Evolutionary conservation across 2,888 invertebrate species (phyloP).

Genomic region (Tinea trinotella): DNA sequence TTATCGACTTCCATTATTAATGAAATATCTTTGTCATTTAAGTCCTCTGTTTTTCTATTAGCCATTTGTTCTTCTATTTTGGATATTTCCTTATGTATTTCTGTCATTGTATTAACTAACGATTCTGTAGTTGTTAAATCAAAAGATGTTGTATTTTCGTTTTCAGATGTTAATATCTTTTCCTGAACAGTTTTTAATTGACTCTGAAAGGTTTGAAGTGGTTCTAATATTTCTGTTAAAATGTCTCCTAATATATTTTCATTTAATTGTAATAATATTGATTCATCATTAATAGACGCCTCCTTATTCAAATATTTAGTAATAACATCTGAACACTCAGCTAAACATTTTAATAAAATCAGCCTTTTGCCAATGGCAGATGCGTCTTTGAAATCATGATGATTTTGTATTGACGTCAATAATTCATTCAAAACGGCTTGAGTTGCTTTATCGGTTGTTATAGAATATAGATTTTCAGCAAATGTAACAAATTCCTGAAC

Average conservation of each 20-base stretch:
- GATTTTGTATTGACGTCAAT: conserved; percentile 36
- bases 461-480: conserved; percentile 27
- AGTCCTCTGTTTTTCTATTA: conserved; percentile 27
- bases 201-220: conserved; percentile 42
- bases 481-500: conserved; percentile 32
- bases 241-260: conserved; percentile 30
- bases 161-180: conserved; percentile 38
- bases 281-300: conserved; percentile 19
- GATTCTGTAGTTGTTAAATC: conserved; percentile 47
- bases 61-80: conserved; percentile 36
- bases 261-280: conserved; percentile 27
- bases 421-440: conserved; percentile 32
- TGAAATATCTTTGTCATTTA: conserved; percentile 37
- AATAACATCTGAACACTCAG: conserved; percentile 45
- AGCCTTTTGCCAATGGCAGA: conserved; percentile 41
- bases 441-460: conserved; percentile 22
- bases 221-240: conserved; percentile 43
- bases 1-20: conserved; percentile 45
- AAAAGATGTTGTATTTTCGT: conserved; percentile 40
- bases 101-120: conserved; percentile 43
- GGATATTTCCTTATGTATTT: conserved; percentile 48
- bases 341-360: conserved; percentile 47
- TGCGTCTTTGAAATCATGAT: conserved; percentile 44
- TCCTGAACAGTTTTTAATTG: conserved; percentile 45
- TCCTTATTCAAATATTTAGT: conserved; percentile 27